Conservation (phyloP, 2,113 vertebrate genomes). For the Aptenodytes patagonicus region DNA sequence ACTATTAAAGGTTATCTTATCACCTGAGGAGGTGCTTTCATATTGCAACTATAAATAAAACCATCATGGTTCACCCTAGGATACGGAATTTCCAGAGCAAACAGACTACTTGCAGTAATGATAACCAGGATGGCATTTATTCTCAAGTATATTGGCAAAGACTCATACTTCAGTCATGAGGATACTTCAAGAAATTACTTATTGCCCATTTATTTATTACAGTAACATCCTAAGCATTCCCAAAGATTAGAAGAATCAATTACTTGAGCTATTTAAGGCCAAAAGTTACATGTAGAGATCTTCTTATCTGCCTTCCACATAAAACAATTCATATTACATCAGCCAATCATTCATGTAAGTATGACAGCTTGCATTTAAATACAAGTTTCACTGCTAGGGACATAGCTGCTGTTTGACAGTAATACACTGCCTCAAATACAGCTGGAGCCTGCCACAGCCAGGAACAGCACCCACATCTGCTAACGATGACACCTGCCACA, state of each 20-base stretch:
- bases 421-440: not conserved
- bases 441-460: not conserved
- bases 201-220: not conserved
- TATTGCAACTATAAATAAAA: constrained; percentile 7
- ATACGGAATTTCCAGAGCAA: not conserved
- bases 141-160: not conserved
- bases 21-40: not conserved
- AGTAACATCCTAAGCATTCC: not conserved
- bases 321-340: not conserved
- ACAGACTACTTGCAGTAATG: not conserved
- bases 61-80: not conserved
- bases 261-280: not conserved
- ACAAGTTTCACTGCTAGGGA: not conserved
- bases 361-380: not conserved
- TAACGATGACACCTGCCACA: not conserved
- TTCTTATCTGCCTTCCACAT: not conserved
- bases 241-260: not conserved
- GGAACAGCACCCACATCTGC: not conserved
- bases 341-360: not conserved
- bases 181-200: not conserved
- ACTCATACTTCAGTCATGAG: not conserved
- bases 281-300: not conserved
- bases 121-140: not conserved
- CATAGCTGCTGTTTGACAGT: not conserved
- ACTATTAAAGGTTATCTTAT: not conserved